A percentile compares a stretch with the other conserved stretches of the same genome.
phyloP scores from a whole-genome alignment of 2,113 vertebrate species.

The Rhea americana region DNA sequence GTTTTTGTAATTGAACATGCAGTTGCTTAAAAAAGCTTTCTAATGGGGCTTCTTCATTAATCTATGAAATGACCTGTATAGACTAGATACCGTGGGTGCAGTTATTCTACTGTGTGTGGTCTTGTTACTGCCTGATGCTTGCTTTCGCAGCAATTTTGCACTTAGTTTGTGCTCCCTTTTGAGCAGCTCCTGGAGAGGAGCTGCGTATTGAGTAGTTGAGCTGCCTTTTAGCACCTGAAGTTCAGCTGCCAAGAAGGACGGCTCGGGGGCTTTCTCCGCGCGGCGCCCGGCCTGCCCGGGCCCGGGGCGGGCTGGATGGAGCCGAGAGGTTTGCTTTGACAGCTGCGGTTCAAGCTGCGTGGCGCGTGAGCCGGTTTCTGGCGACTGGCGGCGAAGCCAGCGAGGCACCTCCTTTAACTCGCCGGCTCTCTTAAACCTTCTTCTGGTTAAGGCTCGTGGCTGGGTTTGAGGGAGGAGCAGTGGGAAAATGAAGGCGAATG shows the following conservation, averaged over 20 bases:
- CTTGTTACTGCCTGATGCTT: neutral
- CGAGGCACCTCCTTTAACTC: neutral
- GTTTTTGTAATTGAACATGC: neutral
- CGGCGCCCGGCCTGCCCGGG: fast-evolving
- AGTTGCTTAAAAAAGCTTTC: neutral
- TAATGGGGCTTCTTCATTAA: neutral
- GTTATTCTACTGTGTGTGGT: neutral
- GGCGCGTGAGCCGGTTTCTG: neutral
- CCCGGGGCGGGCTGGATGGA: neutral
- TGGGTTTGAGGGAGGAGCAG: neutral
- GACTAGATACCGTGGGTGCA: neutral
- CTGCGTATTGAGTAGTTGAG: neutral
- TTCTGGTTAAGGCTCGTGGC: neutral
- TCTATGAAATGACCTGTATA: neutral
- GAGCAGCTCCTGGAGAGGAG: neutral
- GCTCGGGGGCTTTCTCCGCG: too few relatives aligned
- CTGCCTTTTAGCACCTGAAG: neutral
- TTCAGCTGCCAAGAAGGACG: neutral
- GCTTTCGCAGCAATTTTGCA: neutral
- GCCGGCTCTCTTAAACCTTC: neutral
- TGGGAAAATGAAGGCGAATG: neutral
- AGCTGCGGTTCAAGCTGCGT: fast-evolving
- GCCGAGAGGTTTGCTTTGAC: neutral
- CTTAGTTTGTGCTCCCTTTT: neutral
- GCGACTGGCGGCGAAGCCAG: too few relatives aligned